These are phyloP conservation scores for Nemotelus pantherinus DNA, from an alignment of 2,888 invertebrate genomes.

Conservation along the genomic window DNA sequence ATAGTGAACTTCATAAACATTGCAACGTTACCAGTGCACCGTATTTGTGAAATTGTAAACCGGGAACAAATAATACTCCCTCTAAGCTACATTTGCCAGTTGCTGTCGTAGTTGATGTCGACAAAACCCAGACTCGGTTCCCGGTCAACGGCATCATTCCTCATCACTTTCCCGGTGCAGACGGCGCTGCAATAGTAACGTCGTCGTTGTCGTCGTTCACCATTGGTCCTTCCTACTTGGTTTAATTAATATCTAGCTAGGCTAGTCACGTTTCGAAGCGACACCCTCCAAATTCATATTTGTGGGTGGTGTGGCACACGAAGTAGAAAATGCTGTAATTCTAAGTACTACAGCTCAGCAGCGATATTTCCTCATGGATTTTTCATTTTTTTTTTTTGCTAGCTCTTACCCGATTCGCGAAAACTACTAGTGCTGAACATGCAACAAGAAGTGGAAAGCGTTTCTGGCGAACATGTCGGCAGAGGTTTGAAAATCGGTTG, in stretches of 20 bases:
- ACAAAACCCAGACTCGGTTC: not conserved
- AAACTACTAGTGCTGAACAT: not conserved
- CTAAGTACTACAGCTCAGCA: too few relatives aligned
- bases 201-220: too few relatives aligned
- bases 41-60: too few relatives aligned
- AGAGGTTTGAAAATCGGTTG: not conserved
- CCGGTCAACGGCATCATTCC: not conserved
- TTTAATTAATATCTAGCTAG: conserved; percentile 10
- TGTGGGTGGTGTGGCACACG: not conserved
- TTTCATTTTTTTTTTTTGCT: not conserved
- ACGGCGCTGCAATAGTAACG: too few relatives aligned
- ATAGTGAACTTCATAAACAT: conserved; percentile 1
- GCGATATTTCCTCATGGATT: too few relatives aligned
- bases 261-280: conserved; percentile 5
- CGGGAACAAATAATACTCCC: too few relatives aligned
- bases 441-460: not conserved
- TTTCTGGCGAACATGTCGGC: not conserved
- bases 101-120: too few relatives aligned
- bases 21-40: not conserved
- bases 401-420: not conserved
- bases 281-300: not conserved
- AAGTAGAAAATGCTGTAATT: not conserved
- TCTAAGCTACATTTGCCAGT: too few relatives aligned
- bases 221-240: not conserved
- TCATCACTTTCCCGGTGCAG: not conserved